These are phyloP conservation scores for Chymomyza caudatula DNA, from an alignment of 2,888 invertebrate genomes.

Conservation along the genomic window DNA sequence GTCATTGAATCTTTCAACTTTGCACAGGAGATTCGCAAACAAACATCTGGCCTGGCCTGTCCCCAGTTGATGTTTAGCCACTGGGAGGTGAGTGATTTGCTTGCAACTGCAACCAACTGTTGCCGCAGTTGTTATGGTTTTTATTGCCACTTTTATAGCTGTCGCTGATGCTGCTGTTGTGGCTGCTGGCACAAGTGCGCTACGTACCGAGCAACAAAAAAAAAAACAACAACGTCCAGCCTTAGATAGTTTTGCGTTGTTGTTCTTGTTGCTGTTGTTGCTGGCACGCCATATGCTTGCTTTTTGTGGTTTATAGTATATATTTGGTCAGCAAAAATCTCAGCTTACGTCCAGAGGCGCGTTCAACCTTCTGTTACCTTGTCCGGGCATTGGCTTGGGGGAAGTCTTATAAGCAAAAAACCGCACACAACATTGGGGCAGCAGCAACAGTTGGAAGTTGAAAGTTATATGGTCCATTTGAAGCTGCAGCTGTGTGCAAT, in stretches of 20 bases:
- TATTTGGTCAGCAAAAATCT: slow-evolving; percentile 66
- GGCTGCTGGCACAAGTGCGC: slow-evolving; percentile 64
- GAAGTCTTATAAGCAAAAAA: slow-evolving; percentile 68
- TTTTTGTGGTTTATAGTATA: slow-evolving; percentile 38
- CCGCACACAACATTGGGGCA: slow-evolving; percentile 42
- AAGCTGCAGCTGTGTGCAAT: slow-evolving; percentile 68
- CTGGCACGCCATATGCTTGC: slow-evolving; percentile 42
- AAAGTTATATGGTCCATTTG: slow-evolving; percentile 70
- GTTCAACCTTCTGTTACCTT: slow-evolving; percentile 50
- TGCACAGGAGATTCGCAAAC: slow-evolving; percentile 94
- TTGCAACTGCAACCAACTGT: slow-evolving; percentile 23
- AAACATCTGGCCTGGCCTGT: slow-evolving; percentile 96
- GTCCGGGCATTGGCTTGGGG: slow-evolving; percentile 41
- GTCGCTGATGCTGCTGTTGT: too few species aligned
- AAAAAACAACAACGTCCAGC: background rate
- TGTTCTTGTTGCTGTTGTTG: background rate
- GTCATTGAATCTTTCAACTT: slow-evolving; percentile 98
- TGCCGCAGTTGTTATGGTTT: slow-evolving; percentile 17
- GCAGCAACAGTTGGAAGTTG: slow-evolving; percentile 58
- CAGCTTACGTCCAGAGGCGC: slow-evolving; percentile 44
- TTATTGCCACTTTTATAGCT: slow-evolving; percentile 33
- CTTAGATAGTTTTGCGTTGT: too few species aligned
- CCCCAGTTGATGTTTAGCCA: slow-evolving; percentile 98
- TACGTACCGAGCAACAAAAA: slow-evolving; percentile 24
- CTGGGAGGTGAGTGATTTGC: slow-evolving; percentile 89